Percentiles rank a stretch among this genome's conserved stretches.
Conservation (phyloP, 2,888 invertebrate species). For the Luffia ferchaultella region DNA sequence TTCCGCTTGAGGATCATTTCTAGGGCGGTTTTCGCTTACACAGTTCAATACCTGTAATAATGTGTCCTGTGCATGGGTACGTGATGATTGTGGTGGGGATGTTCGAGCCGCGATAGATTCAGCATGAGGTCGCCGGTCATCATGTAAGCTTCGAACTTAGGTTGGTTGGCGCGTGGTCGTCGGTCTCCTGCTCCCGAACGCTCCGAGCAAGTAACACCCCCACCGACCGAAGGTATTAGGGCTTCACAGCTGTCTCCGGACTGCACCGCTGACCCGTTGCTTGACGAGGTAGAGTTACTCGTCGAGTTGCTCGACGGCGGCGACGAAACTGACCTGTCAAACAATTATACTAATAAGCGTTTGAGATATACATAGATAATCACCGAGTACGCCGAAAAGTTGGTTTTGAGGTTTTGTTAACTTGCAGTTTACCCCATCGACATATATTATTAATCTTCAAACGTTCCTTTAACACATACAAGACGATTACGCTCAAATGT, state of each 20-base stretch:
- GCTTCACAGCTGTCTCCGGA: conserved; percentile 61
- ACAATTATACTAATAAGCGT: background rate
- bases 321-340: conserved; percentile 37
- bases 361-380: no score
- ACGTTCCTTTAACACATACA: no score
- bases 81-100: conserved; percentile 64
- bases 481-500: no score
- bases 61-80: conserved; percentile 56
- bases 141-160: conserved; percentile 92
- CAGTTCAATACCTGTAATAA: conserved; percentile 53
- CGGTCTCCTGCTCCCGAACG: conserved; percentile 27
- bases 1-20: no score
- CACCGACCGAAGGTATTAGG: conserved; percentile 36
- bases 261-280: conserved; percentile 59
- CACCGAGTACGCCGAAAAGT: no score
- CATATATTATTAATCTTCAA: no score
- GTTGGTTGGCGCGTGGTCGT: conserved; percentile 39
- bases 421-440: no score
- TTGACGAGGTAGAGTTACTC: conserved; percentile 42
- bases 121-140: conserved; percentile 98
- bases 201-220: conserved; percentile 23
- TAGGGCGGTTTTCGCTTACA: no score
- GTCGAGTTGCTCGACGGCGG: conserved; percentile 53
- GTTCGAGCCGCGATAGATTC: conserved; percentile 86
- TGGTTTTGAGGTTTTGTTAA: no score